These are phyloP conservation scores for Myiopsitta monachus DNA, from an alignment of 2,113 vertebrate species.

Conservation along the genomic window DNA sequence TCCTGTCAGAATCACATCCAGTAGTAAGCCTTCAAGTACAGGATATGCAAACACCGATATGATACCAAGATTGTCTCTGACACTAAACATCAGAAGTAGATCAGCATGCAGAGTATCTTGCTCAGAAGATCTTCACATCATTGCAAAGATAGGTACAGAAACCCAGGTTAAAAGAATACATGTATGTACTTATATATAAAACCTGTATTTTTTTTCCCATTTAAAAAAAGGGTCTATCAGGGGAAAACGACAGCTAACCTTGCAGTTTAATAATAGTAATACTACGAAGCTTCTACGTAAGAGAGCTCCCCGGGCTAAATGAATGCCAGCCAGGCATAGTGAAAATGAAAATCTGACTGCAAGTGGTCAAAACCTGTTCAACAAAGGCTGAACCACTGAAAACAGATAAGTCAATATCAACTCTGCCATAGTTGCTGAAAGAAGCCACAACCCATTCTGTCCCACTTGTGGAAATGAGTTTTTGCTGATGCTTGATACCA, in stretches of 20 bases:
- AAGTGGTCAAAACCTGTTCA: neutral
- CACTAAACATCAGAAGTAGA: neutral
- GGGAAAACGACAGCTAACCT: neutral
- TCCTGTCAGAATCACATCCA: neutral
- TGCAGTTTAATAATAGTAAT: neutral
- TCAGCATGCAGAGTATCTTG: neutral
- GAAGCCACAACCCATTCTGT: neutral
- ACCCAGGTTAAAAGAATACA: neutral
- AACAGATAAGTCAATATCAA: neutral
- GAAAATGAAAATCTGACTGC: constrained; percentile 1
- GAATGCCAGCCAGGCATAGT: neutral
- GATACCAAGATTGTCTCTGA: neutral
- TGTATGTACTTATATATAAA: neutral
- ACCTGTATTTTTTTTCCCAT: neutral
- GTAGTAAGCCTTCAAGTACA: neutral
- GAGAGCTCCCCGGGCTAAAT: neutral
- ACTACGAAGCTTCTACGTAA: neutral
- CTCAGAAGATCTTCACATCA: neutral
- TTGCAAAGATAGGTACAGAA: neutral
- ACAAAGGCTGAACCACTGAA: constrained; percentile 17
- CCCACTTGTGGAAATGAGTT: neutral
- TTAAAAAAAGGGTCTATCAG: neutral
- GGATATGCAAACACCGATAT: neutral
- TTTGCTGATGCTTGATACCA: too few species aligned
- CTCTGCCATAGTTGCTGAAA: neutral